Base-by-base conservation (phyloP, 2,113 vertebrate species). In the Gavia stellata region DNA sequence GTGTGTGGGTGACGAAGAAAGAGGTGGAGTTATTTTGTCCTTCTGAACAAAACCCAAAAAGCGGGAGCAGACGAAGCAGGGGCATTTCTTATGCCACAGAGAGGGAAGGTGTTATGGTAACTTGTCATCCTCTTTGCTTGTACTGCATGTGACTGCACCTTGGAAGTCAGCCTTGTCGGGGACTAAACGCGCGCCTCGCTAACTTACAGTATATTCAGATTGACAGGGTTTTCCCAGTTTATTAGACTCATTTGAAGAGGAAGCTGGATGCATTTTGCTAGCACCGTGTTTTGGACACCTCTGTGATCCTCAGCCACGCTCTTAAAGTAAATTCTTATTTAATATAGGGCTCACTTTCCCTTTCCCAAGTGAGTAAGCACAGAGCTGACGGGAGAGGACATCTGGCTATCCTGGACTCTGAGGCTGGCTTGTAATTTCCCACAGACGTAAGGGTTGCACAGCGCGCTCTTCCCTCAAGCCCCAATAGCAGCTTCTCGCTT, bases 141-240 rank as follows among this genome's bases (percentile, higher is more conserved):
- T 59, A 2, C 42, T 61, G 68, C 61, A 5, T 25, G 34, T 70
- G 79, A 34, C 40, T 38, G 68, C 33, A 38, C 33, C 33, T 3
- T 26, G 50, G 84, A 55, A 87, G 55, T 82, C 95, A 86, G 90
- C 67, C 88, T 68, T 95, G 96, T 62, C 53, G 3, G 85, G 75
- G 74, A 29, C 83, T 73, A 20, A 36, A 13, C 6, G 42, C 8
- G 28, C 0, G 3, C 95, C 65, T 97, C 65, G 6, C 38, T 82
- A 33, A 18, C 77, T 47, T 42, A 33, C 52, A 58, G 81, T 33
- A 0, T 59, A 97, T 92, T 62, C 78, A 65, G 33, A 12, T 31
- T 82, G 91, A 93, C 96, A 95, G 73, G 65, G 58, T 89, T 96
- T 97, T 95, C 94, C 85, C 77, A 84, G 36, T 56, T 94, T 90